These are phyloP conservation scores for Tiliacea citrago DNA, from an alignment of 2,888 invertebrate species.

Conservation along the genomic window DNA sequence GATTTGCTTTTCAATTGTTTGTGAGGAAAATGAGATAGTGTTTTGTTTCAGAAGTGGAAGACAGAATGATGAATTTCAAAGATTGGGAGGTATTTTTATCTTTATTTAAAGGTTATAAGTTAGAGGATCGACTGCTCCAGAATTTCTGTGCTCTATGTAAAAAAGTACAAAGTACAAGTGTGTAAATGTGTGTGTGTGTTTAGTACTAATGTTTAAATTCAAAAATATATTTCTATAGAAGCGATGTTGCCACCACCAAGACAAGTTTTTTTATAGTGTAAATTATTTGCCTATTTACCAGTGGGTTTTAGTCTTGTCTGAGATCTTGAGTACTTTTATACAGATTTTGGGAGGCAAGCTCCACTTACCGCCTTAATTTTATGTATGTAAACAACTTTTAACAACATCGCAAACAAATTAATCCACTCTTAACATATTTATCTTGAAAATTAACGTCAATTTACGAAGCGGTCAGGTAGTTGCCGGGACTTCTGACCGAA, in stretches of 20 bases:
- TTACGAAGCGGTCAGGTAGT: constrained; percentile 82
- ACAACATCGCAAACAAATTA: constrained; percentile 52
- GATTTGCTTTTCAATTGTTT: constrained; percentile 15
- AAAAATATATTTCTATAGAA: too few species aligned
- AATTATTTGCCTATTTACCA: too few species aligned
- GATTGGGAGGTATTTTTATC: neutral
- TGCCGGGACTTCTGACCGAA: constrained; percentile 80
- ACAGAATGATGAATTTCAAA: neutral
- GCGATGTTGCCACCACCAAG: too few species aligned
- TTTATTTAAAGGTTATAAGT: neutral
- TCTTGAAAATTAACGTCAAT: constrained; percentile 81
- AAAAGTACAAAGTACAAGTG: too few species aligned
- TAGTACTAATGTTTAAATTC: too few species aligned
- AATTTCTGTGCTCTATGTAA: too few species aligned
- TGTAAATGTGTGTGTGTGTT: too few species aligned
- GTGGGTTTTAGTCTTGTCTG: neutral
- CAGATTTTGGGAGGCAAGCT: neutral
- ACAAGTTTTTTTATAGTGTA: too few species aligned
- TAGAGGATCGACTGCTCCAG: too few species aligned
- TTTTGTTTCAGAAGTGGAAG: neutral
- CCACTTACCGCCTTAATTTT: neutral
- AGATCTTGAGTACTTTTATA: neutral
- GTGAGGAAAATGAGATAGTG: neutral
- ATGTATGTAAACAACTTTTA: constrained; percentile 11
- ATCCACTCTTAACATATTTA: constrained; percentile 68